These are phyloP conservation scores for Leucoma salicis DNA, from an alignment of 2,888 invertebrate species.

Conservation along the genomic window DNA sequence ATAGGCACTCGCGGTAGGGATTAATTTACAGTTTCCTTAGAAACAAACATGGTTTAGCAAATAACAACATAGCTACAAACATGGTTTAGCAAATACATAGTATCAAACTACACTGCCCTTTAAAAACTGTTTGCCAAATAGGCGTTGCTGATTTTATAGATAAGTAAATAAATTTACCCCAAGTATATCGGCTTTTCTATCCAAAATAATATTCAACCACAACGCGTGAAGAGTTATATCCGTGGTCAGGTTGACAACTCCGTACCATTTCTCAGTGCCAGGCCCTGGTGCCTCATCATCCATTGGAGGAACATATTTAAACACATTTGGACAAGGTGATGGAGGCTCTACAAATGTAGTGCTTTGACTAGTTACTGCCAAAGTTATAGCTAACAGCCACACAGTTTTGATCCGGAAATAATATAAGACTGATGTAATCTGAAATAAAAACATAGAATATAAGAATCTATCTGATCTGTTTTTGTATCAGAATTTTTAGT, in stretches of 20 bases:
- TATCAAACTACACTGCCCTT: no score
- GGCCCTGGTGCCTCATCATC: constrained; percentile 52
- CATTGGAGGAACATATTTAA: constrained; percentile 73
- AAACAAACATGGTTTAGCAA: no score
- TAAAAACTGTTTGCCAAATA: no score
- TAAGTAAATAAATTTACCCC: constrained; percentile 69
- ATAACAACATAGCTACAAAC: no score
- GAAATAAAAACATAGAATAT: no score
- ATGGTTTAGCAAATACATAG: no score
- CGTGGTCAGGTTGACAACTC: constrained; percentile 74
- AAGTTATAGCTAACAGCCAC: constrained; percentile 35
- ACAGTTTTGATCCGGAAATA: constrained; percentile 20
- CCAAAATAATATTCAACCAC: constrained; percentile 80
- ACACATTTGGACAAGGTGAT: constrained; percentile 82
- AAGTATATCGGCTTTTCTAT: constrained; percentile 78
- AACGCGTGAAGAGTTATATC: constrained; percentile 79
- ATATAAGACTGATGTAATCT: background rate
- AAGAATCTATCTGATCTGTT: background rate
- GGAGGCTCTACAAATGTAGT: constrained; percentile 9
- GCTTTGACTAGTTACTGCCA: constrained; percentile 40
- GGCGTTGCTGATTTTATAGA: no score
- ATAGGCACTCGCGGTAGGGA: no score
- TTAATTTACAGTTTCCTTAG: no score
- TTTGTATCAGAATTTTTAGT: background rate
- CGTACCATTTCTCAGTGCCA: constrained; percentile 78